phyloP scores from a whole-genome alignment of 2,888 invertebrate species.

The Dryobota labecula region DNA sequence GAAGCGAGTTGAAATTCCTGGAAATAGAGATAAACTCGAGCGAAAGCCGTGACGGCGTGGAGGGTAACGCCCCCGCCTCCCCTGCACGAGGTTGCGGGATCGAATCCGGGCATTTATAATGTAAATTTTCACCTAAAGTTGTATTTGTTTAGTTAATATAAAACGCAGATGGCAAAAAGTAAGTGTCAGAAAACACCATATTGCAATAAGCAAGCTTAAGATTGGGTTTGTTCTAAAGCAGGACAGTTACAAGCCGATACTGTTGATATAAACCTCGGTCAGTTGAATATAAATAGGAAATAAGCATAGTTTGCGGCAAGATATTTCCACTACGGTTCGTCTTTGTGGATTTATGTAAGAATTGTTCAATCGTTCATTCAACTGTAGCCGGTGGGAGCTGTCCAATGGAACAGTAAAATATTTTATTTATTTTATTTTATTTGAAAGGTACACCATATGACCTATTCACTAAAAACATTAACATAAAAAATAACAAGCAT shows the following conservation, averaged over 20 bases:
- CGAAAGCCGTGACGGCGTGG: background rate
- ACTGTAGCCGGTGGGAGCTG: background rate
- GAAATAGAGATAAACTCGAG: conserved; percentile 18
- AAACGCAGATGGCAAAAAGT: background rate
- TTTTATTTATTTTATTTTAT: too few relatives aligned
- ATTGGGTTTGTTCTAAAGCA: conserved; percentile 1
- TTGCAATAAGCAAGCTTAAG: background rate
- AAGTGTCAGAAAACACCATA: background rate
- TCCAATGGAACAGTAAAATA: background rate
- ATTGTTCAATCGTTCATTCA: background rate
- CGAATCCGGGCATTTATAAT: conserved; percentile 5
- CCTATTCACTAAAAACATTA: too few relatives aligned
- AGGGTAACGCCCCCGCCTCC: background rate
- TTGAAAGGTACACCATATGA: too few relatives aligned
- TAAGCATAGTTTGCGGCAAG: background rate
- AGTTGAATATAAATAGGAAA: conserved; percentile 2
- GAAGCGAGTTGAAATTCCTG: background rate
- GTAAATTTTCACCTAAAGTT: background rate
- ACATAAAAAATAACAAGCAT: too few relatives aligned
- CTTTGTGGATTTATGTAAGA: background rate
- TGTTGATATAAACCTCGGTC: background rate
- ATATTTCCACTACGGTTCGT: background rate
- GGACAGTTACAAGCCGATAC: background rate
- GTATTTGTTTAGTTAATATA: background rate
- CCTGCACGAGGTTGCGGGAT: background rate